phyloP scores from a whole-genome alignment of 64 coral and sea anemone genomes.

The Montipora capricornis region DNA sequence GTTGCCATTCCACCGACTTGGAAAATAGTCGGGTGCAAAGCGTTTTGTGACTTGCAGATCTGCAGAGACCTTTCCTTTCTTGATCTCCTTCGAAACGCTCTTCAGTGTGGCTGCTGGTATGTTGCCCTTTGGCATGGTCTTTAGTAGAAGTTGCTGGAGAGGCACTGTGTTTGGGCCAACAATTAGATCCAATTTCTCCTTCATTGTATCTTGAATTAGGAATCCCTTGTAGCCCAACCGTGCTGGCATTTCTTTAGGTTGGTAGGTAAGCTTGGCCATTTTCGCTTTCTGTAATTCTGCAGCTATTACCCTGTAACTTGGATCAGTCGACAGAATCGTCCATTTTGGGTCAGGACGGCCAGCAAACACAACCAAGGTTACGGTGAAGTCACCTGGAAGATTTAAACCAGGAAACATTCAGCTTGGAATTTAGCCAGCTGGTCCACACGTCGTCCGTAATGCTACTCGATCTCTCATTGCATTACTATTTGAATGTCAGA shows the following conservation, averaged over 20 bases:
- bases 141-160: conserved; percentile 16
- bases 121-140: not conserved
- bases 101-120: not conserved
- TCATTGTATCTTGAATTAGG: not conserved
- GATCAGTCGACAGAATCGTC: not conserved
- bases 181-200: not conserved
- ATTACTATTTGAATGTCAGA: too few species aligned
- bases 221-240: conserved; percentile 40
- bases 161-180: conserved; percentile 3
- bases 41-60: too few species aligned
- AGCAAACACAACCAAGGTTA: conserved; percentile 6
- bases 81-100: not conserved
- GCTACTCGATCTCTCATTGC: too few species aligned
- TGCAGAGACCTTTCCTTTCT: not conserved
- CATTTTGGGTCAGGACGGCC: conserved; percentile 49
- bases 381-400: not conserved
- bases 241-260: not conserved
- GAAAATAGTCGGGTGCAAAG: too few species aligned
- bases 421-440: conserved; percentile 3
- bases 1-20: too few species aligned
- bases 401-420: too few species aligned
- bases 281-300: not conserved
- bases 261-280: not conserved
- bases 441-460: too few species aligned
- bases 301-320: conserved; percentile 14